A percentile compares a stretch with the other conserved stretches of the same genome.
Conservation (phyloP, 2,113 vertebrate species). For the Pteruthius melanotis region DNA sequence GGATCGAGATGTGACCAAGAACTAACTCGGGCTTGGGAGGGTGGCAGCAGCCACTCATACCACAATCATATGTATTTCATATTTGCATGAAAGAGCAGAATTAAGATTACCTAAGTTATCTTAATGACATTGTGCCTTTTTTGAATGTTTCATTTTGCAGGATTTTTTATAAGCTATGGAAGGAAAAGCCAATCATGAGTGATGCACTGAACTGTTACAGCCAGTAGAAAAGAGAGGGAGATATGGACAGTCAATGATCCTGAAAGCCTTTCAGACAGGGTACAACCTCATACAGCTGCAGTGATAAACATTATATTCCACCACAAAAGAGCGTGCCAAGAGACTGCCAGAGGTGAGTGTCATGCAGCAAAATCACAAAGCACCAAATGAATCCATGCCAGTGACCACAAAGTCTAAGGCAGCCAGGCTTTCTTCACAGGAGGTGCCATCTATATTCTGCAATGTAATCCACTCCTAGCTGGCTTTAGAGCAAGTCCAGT, state of each 20-base stretch:
- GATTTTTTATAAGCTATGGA: background rate
- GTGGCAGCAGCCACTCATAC: background rate
- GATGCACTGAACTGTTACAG: background rate
- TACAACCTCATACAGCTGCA: background rate
- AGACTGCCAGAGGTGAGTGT: background rate
- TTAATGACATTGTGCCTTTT: background rate
- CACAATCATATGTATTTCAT: too few relatives aligned
- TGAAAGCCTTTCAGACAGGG: background rate
- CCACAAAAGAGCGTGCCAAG: background rate
- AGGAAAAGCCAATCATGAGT: background rate
- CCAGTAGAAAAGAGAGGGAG: background rate
- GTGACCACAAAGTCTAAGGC: background rate
- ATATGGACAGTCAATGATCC: background rate
- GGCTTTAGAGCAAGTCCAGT: background rate
- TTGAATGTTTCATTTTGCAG: background rate
- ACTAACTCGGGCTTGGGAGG: background rate
- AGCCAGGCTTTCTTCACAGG: background rate
- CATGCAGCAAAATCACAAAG: conserved; percentile 4
- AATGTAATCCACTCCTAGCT: background rate
- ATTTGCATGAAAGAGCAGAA: background rate
- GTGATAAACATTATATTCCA: background rate
- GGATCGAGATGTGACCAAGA: background rate
- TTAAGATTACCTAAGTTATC: background rate
- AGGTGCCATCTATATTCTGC: background rate
- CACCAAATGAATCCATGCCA: background rate